These are phyloP conservation scores for Lagopus muta DNA, from an alignment of 2,113 vertebrate species.

Conservation along the genomic window DNA sequence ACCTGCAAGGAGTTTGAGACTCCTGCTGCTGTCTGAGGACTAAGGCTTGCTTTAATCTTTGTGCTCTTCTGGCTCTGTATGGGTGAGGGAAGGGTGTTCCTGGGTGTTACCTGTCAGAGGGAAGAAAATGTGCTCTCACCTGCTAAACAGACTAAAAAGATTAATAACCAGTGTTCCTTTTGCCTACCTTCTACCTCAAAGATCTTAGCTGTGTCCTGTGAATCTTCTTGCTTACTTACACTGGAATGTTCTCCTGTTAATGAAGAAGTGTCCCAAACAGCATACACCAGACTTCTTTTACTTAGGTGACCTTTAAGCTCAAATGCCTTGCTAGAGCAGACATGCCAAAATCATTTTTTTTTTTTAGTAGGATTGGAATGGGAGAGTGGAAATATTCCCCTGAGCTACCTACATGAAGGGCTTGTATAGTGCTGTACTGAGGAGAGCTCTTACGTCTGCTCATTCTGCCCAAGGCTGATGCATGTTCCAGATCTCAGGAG, in stretches of 20 bases:
- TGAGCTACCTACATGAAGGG: background rate
- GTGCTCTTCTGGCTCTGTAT: background rate
- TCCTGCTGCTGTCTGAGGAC: slow-evolving; percentile 15
- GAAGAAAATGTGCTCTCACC: background rate
- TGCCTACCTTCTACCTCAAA: background rate
- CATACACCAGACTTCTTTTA: background rate
- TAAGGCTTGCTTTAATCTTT: slow-evolving; percentile 38
- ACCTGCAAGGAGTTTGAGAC: slow-evolving; percentile 5
- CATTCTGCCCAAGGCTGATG: background rate
- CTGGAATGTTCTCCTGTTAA: background rate
- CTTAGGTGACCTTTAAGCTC: slow-evolving; percentile 58
- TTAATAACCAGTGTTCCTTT: background rate
- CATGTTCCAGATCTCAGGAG: background rate
- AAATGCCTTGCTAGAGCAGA: slow-evolving; percentile 23
- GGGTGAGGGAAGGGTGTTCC: background rate
- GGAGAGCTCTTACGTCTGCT: background rate
- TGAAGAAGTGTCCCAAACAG: background rate
- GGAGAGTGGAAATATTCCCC: slow-evolving; percentile 16
- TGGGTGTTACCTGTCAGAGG: background rate
- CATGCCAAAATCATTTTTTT: background rate
- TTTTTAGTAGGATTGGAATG: slow-evolving; percentile 64
- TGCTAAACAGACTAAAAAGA: background rate
- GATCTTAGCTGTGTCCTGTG: background rate
- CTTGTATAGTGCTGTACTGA: background rate
- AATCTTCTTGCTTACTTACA: background rate